phyloP scores from a whole-genome alignment of 2,888 invertebrate species.

The Monochamus alternatus region DNA sequence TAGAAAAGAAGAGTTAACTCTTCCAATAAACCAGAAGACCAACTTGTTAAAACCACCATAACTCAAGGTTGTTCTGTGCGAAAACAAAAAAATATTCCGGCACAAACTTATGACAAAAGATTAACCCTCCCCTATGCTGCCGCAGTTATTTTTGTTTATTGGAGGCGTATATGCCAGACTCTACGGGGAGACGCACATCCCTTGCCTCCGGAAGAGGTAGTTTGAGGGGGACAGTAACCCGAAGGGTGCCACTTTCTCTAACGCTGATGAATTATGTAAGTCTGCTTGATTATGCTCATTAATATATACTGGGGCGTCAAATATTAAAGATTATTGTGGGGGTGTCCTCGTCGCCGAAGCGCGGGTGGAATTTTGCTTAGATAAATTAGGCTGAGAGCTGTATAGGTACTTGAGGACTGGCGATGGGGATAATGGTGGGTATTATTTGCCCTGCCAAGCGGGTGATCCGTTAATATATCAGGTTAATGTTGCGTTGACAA shows the following conservation, averaged over 20 bases:
- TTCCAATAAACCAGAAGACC: background rate
- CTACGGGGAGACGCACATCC: constrained; percentile 17
- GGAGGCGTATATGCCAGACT: background rate
- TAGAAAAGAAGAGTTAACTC: background rate
- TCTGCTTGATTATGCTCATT: constrained; percentile 38
- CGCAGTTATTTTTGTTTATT: constrained; percentile 24
- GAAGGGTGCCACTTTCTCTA: constrained; percentile 32
- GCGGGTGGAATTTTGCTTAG: constrained; percentile 19
- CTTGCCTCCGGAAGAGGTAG: background rate
- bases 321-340: constrained; percentile 30
- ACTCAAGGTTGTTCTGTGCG: background rate
- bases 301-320: constrained; percentile 34
- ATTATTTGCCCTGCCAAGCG: constrained; percentile 11
- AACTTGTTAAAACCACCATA: background rate
- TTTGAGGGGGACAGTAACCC: constrained; percentile 24
- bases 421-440: constrained; percentile 13
- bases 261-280: constrained; percentile 36
- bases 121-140: background rate
- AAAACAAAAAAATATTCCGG: background rate
- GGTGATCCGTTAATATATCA: background rate
- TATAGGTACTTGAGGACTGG: background rate
- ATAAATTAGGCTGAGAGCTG: constrained; percentile 16
- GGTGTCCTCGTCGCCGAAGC: background rate
- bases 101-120: constrained; percentile 10
- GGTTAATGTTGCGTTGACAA: background rate